These are phyloP conservation scores for Colostygia pectinataria DNA, from an alignment of 2,888 invertebrate species.

Conservation along the genomic window DNA sequence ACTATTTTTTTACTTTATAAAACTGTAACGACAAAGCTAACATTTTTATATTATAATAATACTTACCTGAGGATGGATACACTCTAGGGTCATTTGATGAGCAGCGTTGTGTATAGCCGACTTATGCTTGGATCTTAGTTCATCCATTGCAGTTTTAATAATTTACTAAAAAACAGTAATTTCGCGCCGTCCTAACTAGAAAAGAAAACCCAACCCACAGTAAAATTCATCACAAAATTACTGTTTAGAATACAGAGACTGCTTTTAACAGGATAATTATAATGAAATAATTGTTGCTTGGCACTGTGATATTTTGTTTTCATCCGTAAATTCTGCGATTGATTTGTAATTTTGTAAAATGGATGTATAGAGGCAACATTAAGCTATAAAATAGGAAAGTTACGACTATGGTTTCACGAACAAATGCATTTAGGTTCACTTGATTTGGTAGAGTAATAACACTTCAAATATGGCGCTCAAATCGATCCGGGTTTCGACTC, in stretches of 20 bases:
- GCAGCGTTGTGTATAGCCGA: slow-evolving; percentile 63
- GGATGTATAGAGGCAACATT: no score
- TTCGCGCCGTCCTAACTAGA: no score
- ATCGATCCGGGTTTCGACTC: no score
- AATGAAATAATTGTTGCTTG: no score
- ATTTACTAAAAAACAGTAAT: neutral
- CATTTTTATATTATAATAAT: neutral
- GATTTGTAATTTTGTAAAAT: no score
- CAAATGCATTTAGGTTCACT: neutral
- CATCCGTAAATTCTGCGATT: neutral
- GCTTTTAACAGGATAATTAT: no score
- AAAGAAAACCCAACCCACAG: no score
- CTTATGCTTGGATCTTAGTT: slow-evolving; percentile 67
- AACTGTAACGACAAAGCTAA: neutral
- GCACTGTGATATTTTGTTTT: no score
- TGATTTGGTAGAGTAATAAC: slow-evolving; percentile 8
- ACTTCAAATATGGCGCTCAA: slow-evolving; percentile 1
- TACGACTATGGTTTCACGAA: neutral
- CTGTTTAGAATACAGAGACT: no score
- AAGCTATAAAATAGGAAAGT: neutral
- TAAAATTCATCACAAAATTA: no score
- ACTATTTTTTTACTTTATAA: neutral
- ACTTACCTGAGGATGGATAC: slow-evolving; percentile 70
- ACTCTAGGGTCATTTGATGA: slow-evolving; percentile 73
- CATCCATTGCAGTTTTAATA: slow-evolving; percentile 58